Conservation (phyloP, 1,140 invertebrate species). For the Hydropsyche tenuis region DNA sequence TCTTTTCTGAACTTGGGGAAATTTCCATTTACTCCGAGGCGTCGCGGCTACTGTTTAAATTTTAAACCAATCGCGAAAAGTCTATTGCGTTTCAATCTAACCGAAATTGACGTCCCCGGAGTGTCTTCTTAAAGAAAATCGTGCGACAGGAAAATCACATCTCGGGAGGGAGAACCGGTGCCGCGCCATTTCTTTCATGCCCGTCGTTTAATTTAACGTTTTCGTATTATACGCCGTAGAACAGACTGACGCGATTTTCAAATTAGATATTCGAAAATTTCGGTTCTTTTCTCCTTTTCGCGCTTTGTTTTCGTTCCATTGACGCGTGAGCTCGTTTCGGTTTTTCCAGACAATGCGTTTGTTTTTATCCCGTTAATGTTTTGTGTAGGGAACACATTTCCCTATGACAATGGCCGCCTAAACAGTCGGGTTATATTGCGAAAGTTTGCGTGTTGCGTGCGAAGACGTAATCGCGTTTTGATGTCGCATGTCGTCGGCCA, state of each 20-base stretch:
- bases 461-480: conserved; percentile 26
- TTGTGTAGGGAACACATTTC: neutral
- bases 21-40: no score
- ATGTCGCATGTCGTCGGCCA: conserved; percentile 39
- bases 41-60: neutral
- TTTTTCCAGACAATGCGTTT: no score
- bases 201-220: no score
- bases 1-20: no score
- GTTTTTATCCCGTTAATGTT: neutral
- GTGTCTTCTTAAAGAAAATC: conserved; percentile 20
- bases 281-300: conserved; percentile 1
- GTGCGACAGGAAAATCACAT: conserved; percentile 5
- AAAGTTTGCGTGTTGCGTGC: conserved; percentile 33
- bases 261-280: neutral
- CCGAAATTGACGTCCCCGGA: conserved; percentile 8
- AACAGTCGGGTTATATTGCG: conserved; percentile 13
- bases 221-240: neutral
- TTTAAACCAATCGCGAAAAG: neutral
- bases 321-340: no score
- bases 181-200: neutral
- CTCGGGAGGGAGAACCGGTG: neutral
- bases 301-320: neutral
- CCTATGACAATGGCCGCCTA: conserved; percentile 21
- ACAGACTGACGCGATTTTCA: neutral
- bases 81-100: neutral